phyloP scores from a whole-genome alignment of 2,797 vertebrate species.

The Onychomys torridus region DNA sequence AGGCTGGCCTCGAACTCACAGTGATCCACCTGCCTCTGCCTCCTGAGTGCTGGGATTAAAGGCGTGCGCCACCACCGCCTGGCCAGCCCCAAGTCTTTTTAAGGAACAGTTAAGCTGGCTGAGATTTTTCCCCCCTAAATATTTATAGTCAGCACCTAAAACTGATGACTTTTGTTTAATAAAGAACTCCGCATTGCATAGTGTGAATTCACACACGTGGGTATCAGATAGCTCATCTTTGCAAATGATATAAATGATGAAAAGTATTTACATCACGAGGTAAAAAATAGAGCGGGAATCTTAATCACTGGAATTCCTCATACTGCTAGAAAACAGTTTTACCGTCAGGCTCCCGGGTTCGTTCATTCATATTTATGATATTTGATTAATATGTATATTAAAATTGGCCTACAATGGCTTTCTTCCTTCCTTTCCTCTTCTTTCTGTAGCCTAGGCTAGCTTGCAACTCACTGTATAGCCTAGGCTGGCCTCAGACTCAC shows the following conservation, averaged over 20 bases:
- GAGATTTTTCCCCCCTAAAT: constrained; percentile 26
- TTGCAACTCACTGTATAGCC: neutral
- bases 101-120: constrained; percentile 35
- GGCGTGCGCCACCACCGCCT: too few relatives aligned
- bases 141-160: neutral
- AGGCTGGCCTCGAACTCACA: too few relatives aligned
- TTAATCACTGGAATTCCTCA: neutral
- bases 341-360: neutral
- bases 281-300: constrained; percentile 11
- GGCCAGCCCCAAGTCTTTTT: neutral
- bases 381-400: neutral
- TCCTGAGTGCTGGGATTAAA: too few relatives aligned
- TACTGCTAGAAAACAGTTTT: constrained; percentile 27
- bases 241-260: constrained; percentile 7
- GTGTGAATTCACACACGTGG: neutral
- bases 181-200: neutral
- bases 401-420: neutral
- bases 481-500: neutral
- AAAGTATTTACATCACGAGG: neutral
- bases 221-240: neutral
- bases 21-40: too few relatives aligned
- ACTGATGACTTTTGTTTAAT: neutral
- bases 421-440: neutral
- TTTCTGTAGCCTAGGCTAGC: neutral
- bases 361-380: neutral